Evolutionary conservation across 2,797 vertebrate genomes (phyloP), one percentile per base, ranked within the genome.

Genomic region (Falco berigora): DNA sequence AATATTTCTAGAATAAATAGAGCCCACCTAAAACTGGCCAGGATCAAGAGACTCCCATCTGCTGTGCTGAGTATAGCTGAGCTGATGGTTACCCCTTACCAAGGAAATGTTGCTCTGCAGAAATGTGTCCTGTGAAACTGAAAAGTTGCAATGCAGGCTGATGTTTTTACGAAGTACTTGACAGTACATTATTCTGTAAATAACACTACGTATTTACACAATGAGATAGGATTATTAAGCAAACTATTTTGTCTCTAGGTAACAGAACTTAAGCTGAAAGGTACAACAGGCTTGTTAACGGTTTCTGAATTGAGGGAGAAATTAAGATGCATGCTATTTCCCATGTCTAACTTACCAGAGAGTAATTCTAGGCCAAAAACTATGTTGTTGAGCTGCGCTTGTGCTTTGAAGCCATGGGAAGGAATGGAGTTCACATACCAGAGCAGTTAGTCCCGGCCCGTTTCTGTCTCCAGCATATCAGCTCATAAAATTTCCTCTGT

Each of bases 401-500:
- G 32, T 66, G 66, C 85, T 96, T 96, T 91, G 88, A 94, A 96
- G 59, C n/a, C 25, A 9, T 38, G 78, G 86, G 69, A 88, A 75
- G 85, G 90, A 94, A 47, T 0, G 0, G 73, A 90, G 62, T 88
- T 90, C 68, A 23, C 91, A 90, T 94, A 86, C 87, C 85, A 92
- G 64, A 88, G 36, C 16, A 64, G 82, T 84, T 74, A 90, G 46
- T 68, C 66, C 72, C 91, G 94, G 89, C 72, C 91, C 92, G 68
- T 94, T 94, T 94, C 87, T 94, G 68, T 88, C 89, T 92, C 66
- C 89, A 86, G 64, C 66, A 28, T 96, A 96, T 94, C 94, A 88
- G 64, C 82, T 92, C 89, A 40, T 96, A 92, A 96, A 95, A 91
- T 62, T 95, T 73, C 32, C 14, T 38, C 30, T 55, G 21, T 94